Evolutionary conservation across 2,113 vertebrate species (phyloP).

Genomic region (Alaudala cheleensis): DNA sequence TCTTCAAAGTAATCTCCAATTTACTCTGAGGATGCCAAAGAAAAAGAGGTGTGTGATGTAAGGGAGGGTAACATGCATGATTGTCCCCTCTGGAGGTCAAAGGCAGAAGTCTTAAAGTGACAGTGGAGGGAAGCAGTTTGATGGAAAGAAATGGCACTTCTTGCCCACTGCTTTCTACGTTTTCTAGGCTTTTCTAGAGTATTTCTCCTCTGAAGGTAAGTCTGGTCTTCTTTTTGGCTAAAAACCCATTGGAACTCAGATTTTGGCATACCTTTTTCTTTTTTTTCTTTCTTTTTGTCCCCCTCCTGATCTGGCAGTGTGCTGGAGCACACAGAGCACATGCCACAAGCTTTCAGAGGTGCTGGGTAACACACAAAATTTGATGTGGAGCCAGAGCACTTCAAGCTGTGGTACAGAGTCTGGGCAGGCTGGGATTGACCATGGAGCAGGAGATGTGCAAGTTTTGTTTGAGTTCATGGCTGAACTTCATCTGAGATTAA

Average conservation of each 20-base stretch:
- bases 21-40: not conserved
- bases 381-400: not conserved
- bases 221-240: not conserved
- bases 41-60: not conserved
- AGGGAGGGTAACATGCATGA: not conserved
- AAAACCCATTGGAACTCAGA: not conserved
- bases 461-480: not conserved
- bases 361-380: not conserved
- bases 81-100: not conserved
- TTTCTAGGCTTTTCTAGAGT: not conserved
- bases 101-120: not conserved
- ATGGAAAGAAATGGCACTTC: not conserved
- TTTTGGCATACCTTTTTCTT: not conserved
- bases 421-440: not conserved
- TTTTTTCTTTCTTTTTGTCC: rapidly evolving
- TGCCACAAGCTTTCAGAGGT: not conserved
- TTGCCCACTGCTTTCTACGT: not conserved
- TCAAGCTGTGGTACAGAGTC: not conserved
- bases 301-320: not conserved
- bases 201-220: not conserved
- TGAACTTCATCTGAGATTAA: not conserved
- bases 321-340: not conserved
- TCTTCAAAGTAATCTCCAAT: not conserved
- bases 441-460: not conserved
- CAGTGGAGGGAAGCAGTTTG: not conserved